Evolutionary conservation across 2,888 invertebrate genomes (phyloP).

Genomic region (Microplitis manilae): DNA sequence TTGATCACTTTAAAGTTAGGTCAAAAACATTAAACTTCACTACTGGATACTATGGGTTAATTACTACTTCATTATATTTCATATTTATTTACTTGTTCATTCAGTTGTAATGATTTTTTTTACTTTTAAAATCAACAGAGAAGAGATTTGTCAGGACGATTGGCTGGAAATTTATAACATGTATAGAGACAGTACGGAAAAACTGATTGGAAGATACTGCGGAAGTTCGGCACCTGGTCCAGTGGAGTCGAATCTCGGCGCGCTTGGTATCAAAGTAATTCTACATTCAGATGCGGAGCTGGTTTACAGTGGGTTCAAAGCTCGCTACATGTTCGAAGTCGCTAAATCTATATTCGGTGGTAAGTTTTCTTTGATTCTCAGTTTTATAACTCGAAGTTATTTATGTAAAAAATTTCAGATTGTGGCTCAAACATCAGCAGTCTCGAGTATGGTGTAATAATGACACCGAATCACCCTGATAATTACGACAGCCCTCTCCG

Average conservation of each 20-base stretch:
- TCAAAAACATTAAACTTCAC: conserved; percentile 86
- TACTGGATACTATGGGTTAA: conserved; percentile 82
- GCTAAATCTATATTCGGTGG: conserved; percentile 89
- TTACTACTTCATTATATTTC: not conserved
- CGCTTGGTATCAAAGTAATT: conserved; percentile 89
- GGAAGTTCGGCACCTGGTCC: conserved; percentile 94
- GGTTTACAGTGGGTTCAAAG: conserved; percentile 96
- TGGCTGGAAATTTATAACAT: conserved; percentile 95
- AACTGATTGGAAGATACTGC: conserved; percentile 93
- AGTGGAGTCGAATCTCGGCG: conserved; percentile 91
- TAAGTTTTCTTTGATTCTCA: conserved; percentile 55
- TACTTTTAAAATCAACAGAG: conserved; percentile 70
- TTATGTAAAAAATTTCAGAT: conserved; percentile 73
- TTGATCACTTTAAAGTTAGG: conserved; percentile 92
- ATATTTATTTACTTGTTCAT: not conserved
- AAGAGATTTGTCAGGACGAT: conserved; percentile 88
- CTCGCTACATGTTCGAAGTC: conserved; percentile 92
- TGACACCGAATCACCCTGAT: conserved; percentile 91
- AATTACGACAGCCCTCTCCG: conserved; percentile 89
- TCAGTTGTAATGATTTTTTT: not conserved
- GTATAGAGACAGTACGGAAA: conserved; percentile 86
- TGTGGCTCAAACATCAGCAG: conserved; percentile 94
- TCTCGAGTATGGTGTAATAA: conserved; percentile 85
- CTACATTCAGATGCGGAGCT: conserved; percentile 90
- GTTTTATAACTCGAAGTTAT: conserved; percentile 6